Evolutionary conservation across 2,113 vertebrate species (phyloP).

Genomic region (Dicerorhinus sumatrensis): DNA sequence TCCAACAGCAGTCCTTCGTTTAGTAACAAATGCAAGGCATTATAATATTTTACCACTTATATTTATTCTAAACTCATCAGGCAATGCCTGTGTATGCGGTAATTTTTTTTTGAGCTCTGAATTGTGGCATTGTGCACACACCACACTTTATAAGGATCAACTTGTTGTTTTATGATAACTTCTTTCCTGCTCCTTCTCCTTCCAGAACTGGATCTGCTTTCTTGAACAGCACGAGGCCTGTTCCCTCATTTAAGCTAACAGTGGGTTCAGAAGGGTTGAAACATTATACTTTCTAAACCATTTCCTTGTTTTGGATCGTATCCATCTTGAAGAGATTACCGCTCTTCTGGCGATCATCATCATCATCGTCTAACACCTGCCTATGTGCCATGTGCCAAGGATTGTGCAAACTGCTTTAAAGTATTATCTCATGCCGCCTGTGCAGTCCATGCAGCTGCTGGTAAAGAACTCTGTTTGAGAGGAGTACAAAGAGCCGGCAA

Average conservation of each 20-base stretch:
- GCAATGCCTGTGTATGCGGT: not conserved
- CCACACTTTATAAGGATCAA: not conserved
- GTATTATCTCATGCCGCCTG: constrained; percentile 65
- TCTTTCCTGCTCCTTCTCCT: not conserved
- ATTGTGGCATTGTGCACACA: not conserved
- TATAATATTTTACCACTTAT: not conserved
- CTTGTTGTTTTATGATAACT: not conserved
- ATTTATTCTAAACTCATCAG: not conserved
- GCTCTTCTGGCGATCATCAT: constrained; percentile 50
- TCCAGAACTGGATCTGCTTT: not conserved
- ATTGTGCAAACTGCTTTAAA: constrained; percentile 57
- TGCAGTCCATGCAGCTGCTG: constrained; percentile 72
- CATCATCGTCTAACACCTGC: constrained; percentile 72
- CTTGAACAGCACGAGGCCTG: not conserved
- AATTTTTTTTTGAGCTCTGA: not conserved
- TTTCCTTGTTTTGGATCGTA: constrained; percentile 35
- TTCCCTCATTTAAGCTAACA: constrained; percentile 33
- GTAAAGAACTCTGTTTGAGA: constrained; percentile 63
- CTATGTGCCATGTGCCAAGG: constrained; percentile 61
- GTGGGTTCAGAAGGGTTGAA: not conserved
- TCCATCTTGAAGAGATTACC: constrained; percentile 52
- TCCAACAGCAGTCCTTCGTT: not conserved
- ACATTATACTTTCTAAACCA: constrained; percentile 51
- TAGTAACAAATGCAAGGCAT: not conserved
- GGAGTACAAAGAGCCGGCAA: constrained; percentile 69